Base-by-base conservation (phyloP, 1,140 invertebrate genomes). In the Lepidotrigona ventralis region DNA sequence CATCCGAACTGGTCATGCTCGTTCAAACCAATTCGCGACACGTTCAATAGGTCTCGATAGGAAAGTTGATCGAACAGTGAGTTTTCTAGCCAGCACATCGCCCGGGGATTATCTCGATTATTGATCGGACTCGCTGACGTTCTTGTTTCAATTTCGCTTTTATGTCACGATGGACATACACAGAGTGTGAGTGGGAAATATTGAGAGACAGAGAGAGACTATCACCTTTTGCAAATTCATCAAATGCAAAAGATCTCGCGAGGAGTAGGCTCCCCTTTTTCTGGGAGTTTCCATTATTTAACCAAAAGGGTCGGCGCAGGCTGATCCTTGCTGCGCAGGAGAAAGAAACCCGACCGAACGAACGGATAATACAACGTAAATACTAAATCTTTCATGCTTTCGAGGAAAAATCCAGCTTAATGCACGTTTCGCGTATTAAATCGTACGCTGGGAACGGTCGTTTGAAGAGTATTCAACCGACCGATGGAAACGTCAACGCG, bases 261-360 rank as follows among this genome's bases (percentile, higher is more conserved):
- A 23, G 26, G 53, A 14, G 9, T 39, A 53, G 19, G 6, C 19
- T 72, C 21, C 33, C 46, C 6, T 46, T 46, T 46, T 46, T 51
- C 12, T 26, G 14, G 19, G 6, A 8, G 63, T 1, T 26, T 79
- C 15, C 53, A 79, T 79, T 79, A 79, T 79, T 79, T 79, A 79
- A 79, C n/a, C 63, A 14, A 51, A 15, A 4, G 15, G 21, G 39
- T 17, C 73, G 6, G 29, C 12, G 29, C 11, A n/a, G 23, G 21
- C 14, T 23, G 64, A 58, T 58, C 21, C 26, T 74, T n/a, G 19
- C n/a, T 51, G 17, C 60, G 33, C n/a, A 46, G 56, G 56, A 46
- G 29, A 69, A 54, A 26, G 76, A 26, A 79, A 11, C 64, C n/a
- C 29, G 29, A 17, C 29, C 53, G 26, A 54, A 33, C 39, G 51